A percentile compares a stretch with the other conserved stretches of the same genome.
Evolutionary conservation across 2,113 vertebrate species (phyloP).

Genomic region (Aramus guarauna): DNA sequence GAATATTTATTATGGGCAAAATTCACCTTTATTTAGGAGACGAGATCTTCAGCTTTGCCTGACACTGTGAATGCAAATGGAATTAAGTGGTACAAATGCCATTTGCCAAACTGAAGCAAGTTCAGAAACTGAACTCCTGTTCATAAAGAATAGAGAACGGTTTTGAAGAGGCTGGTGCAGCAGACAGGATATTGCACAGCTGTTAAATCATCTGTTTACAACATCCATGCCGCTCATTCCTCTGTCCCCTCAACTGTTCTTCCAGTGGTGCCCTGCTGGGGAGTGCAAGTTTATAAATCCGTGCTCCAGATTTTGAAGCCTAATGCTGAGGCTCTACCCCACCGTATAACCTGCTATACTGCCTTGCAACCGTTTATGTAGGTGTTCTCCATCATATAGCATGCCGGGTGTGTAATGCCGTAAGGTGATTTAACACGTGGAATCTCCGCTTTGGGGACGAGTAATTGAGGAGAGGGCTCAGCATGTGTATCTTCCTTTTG

Average conservation of each 20-base stretch:
- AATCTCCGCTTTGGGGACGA: neutral
- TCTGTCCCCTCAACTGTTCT: neutral
- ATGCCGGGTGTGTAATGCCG: neutral
- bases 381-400: neutral
- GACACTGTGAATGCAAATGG: neutral
- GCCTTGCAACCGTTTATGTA: neutral
- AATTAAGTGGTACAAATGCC: neutral
- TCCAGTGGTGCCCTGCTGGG: neutral
- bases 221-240: neutral
- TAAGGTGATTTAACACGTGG: neutral
- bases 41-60: neutral
- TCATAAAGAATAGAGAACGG: neutral
- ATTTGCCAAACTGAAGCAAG: neutral
- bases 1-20: neutral
- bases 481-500: neutral
- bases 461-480: neutral
- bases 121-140: neutral
- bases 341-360: accelerated
- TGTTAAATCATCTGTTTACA: neutral
- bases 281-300: neutral
- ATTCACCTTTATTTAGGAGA: neutral
- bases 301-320: neutral
- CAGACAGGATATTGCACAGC: neutral
- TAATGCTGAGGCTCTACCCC: neutral
- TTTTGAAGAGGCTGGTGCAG: neutral